Conservation (phyloP, 2,888 invertebrate genomes). For the Macrostomum cliftonense region DNA sequence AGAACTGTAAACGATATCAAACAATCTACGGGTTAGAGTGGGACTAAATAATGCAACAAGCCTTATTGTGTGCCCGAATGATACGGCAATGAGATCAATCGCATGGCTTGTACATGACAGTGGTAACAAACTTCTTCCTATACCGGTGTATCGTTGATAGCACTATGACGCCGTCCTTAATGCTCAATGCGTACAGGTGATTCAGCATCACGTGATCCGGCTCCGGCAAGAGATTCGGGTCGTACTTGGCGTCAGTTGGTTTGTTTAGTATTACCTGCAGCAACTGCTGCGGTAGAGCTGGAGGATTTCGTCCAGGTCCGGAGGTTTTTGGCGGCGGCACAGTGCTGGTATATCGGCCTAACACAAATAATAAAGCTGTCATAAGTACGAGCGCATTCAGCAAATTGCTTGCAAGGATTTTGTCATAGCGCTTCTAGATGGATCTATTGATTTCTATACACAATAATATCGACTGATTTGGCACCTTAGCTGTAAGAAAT, state of each 20-base stretch:
- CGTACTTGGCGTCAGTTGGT: slow-evolving; percentile 64
- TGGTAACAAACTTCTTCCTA: slow-evolving; percentile 96
- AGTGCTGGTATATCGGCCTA: slow-evolving; percentile 46
- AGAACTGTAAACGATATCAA: too few relatives aligned
- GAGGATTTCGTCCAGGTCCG: slow-evolving; percentile 43
- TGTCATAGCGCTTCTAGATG: too few relatives aligned
- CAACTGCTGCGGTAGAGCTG: slow-evolving; percentile 79
- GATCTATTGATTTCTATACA: too few relatives aligned
- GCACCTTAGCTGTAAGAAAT: too few relatives aligned
- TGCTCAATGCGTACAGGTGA: slow-evolving; percentile 90
- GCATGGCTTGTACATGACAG: slow-evolving; percentile 76
- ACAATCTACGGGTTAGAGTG: too few relatives aligned
- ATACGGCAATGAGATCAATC: too few relatives aligned
- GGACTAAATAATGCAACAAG: too few relatives aligned
- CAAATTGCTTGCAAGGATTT: too few relatives aligned
- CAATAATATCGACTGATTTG: too few relatives aligned
- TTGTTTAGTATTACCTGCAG: slow-evolving; percentile 73
- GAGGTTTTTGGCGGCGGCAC: slow-evolving; percentile 78
- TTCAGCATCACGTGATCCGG: slow-evolving; percentile 99
- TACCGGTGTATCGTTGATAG: slow-evolving; percentile 92
- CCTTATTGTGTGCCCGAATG: too few relatives aligned
- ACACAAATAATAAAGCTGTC: too few relatives aligned
- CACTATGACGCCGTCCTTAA: slow-evolving; percentile 99
- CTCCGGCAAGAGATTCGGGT: slow-evolving; percentile 92
- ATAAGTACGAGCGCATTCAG: too few relatives aligned